phyloP scores from a whole-genome alignment of 2,888 invertebrate genomes.

The Tenthredo distinguenda region DNA sequence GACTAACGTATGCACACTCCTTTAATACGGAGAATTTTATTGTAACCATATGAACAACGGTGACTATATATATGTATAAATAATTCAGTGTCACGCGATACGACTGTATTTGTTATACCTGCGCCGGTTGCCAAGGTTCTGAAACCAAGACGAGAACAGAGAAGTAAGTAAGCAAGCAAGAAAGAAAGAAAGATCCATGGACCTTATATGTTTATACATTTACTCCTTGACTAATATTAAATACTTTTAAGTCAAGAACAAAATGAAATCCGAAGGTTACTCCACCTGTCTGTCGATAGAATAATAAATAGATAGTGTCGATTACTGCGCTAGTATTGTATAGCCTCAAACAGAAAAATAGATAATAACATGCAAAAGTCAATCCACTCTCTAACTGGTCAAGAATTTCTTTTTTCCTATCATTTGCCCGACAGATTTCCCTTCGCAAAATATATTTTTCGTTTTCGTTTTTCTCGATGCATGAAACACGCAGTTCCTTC shows the following conservation, averaged over 20 bases:
- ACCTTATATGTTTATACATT: not conserved
- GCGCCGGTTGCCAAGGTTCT: constrained; percentile 34
- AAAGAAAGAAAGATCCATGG: not conserved
- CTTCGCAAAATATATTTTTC: not conserved
- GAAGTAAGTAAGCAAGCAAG: not conserved
- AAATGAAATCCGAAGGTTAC: constrained; percentile 40
- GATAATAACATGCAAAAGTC: not conserved
- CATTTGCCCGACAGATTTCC: too few species aligned
- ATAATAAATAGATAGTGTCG: constrained; percentile 39
- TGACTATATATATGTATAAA: not conserved
- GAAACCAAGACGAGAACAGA: not conserved
- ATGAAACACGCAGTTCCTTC: not conserved
- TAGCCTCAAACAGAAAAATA: not conserved
- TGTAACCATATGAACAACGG: not conserved
- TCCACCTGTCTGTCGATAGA: constrained; percentile 17
- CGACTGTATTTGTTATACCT: not conserved
- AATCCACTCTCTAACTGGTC: not conserved
- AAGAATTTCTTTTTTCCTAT: not conserved
- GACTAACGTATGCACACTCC: not conserved
- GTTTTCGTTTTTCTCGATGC: not conserved
- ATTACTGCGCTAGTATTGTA: not conserved
- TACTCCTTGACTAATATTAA: constrained; percentile 12
- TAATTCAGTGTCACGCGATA: constrained; percentile 23
- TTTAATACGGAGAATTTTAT: not conserved
- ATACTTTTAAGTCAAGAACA: constrained; percentile 24